Percentiles rank a stretch among this genome's conserved stretches.
Evolutionary conservation across 2,797 vertebrate species (phyloP).

Genomic region (Stomatorhinus walkeri): DNA sequence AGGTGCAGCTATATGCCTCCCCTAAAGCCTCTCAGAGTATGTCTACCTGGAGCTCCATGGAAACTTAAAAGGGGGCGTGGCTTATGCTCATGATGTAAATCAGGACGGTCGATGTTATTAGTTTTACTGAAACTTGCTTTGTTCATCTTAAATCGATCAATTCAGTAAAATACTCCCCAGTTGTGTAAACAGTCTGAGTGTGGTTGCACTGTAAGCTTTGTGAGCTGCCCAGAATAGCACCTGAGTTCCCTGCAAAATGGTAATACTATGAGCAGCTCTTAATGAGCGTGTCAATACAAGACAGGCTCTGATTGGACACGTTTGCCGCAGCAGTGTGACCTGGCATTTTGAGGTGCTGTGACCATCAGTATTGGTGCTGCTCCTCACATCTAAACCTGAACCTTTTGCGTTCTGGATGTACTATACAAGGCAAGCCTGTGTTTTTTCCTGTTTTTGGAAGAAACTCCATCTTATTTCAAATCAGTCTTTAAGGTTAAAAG

Average conservation of each 20-base stretch:
- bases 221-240: neutral
- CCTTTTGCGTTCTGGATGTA: neutral
- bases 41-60: neutral
- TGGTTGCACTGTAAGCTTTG: neutral
- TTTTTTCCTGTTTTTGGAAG: neutral
- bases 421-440: neutral
- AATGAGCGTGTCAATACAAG: neutral
- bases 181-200: neutral
- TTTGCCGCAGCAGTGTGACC: neutral
- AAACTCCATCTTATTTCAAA: neutral
- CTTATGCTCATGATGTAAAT: neutral
- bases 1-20: neutral
- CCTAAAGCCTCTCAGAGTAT: neutral
- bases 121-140: neutral
- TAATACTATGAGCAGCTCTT: neutral
- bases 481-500: conserved; percentile 1
- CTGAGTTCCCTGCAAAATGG: neutral
- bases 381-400: neutral
- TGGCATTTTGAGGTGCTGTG: neutral
- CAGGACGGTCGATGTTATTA: neutral
- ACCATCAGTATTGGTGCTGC: neutral
- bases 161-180: neutral
- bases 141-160: neutral
- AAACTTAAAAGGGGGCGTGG: neutral
- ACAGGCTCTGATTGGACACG: neutral